Evolutionary conservation across 1,140 invertebrate species (phyloP), one percentile per base, ranked within the genome.

Genomic region (Pogonomyrmex californicus): DNA sequence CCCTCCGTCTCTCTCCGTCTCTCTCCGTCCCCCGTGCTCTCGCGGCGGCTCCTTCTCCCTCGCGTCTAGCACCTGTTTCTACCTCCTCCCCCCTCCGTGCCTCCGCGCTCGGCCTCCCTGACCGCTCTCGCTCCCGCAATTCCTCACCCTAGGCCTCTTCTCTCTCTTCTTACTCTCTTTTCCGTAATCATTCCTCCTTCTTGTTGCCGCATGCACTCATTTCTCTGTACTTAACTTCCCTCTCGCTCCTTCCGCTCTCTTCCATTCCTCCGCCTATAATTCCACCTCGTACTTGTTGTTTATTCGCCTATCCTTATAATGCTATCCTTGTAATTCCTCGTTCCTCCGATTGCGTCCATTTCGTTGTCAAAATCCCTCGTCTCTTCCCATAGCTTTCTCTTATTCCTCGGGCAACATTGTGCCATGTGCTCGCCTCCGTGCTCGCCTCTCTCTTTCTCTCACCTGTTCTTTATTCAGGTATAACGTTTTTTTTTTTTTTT

Each of bases 101-200:
- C n/a, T 47, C n/a, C n/a, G n/a, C 63, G 12, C 62, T n/a, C 51
- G 38, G 58, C 17, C 68, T 75, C 66, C 49, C 51, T 63, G 30
- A 44, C n/a, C 44, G 17, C 17, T 85, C 62, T 54, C 49, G 33
- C 77, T 82, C 60, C 73, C 60, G 73, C 71, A 77, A 75, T 88
- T 85, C 75, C 79, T 88, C 85, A 90, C 76, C 66, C 90, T 78
- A 75, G 75, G 86, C 49, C 51, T 82, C 65, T 44, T n/a, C n/a
- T n/a, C n/a, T 70, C 56, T 47, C 65, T 63, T 85, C 41, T 70
- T 70, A 63, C 75, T 77, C 81, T 71, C 51, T 60, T 66, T 70
- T 63, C 73, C 73, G 60, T 85, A 85, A 77, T 83, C 63, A 49
- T 54, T 85, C 70, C 44, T 76, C 38, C 73, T 86, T 86, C 87